Evolutionary conservation across 2,888 invertebrate genomes (phyloP), one percentile per base, ranked within the genome.

Genomic region (Synanthedon myopaeformis): DNA sequence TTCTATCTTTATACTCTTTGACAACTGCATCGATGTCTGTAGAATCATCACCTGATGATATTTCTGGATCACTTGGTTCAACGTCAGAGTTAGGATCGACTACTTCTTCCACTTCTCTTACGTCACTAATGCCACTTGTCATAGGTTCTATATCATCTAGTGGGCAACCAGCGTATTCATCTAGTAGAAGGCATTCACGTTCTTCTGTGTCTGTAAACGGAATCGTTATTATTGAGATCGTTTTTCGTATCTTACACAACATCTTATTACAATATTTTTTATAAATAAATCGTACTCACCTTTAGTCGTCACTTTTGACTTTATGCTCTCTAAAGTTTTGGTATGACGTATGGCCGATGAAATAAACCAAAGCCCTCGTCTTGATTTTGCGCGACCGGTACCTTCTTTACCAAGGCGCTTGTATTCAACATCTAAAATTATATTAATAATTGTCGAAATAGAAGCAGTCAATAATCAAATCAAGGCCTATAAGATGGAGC

Each of bases 21-120:
- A 94, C 93, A 13, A 92, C 92, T 1, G 92, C 92, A 70, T 94
- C 94, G 54, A 94, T 93, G 65, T 94, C 94, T 1, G 93, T 93
- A 1, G 92, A 92, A 59, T 91, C 92, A 58, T 91, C 91, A 23
- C 86, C 87, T 2, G 87, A 87, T 3, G 85, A 81, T 23, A 84
- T 59, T n/a, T 91, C 91, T n/a, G 82, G 87, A 49, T 89, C 89
- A 59, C 89, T 90, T 17, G 86, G 91, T 57, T 84, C 84, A 0
- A 67, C 70, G 14, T 88, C 87, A 5, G 86, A 87, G 4, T 41
- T 53, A n/a, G 12, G 41, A 12, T 54, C 54, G 0, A 64, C 71
- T 0, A 73, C 75, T 45, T 84, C 83, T n/a, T 71, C 76, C 2
- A 75, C 74, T 51, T 80, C 81, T 28, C 72, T 76, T 4, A 68